Evolutionary conservation across 2,113 vertebrate species (phyloP), one percentile per base, ranked within the genome.

Genomic region (Carassius auratus): DNA sequence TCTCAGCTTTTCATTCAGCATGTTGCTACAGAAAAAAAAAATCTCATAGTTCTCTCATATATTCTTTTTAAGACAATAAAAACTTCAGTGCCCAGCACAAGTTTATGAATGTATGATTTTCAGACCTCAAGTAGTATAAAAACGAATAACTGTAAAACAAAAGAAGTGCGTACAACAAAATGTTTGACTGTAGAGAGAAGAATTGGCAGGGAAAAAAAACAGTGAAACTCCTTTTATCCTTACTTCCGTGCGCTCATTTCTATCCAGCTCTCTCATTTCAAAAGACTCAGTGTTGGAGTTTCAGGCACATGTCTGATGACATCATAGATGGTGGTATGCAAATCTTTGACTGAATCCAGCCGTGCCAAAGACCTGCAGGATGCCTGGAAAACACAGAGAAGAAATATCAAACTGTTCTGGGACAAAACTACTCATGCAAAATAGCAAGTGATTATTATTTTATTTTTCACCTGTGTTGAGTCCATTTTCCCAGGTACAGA

Each of bases 401-500:
- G 57, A 76, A 61, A 83, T 19, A 86, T 75, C 45, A 73, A 73
- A 66, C 48, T 77, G 23, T 30, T 69, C 48, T 23, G 4, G 8
- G 68, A 50, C 17, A 86, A 61, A 73, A 57, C 36, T 82, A 52
- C 48, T 14, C 59, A 21, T 62, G 73, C 81, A 59, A 61, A 83
- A 64, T 23, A 83, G 38, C 6, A 68, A 50, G 7, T 14, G 0
- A 9, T 10, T 12, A 57, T 57, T 57, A 55, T 55, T 17, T 62
- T 15, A 5, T 15, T 15, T 52, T 87, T 69, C 91, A 99, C 98
- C 96, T 93, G 95, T 61, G 95, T 90, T 38, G 94, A 94, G 33
- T 92, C 94, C 86, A 95, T 92, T 92, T 93, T 93, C 83, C 96
- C 96, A 57, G 97, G 96, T 90, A 97, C 93, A 84, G 96, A 91